Conservation (phyloP, 2,888 invertebrate genomes). For the Agonopterix subpropinquella region DNA sequence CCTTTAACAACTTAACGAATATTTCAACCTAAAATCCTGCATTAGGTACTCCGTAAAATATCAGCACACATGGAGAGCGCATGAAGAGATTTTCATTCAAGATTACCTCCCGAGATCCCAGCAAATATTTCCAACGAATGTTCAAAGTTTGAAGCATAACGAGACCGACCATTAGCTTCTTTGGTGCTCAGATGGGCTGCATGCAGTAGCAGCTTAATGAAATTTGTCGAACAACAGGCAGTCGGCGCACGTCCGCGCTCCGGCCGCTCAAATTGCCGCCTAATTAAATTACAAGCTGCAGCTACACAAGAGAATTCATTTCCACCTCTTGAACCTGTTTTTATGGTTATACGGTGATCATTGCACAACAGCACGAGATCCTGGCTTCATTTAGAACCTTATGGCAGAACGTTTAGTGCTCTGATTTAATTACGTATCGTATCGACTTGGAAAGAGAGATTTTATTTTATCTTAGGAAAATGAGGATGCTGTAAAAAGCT, state of each 20-base stretch:
- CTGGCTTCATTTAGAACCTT: no score
- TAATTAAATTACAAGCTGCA: conserved; percentile 59
- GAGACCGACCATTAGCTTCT: conserved; percentile 9
- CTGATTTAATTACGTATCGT: no score
- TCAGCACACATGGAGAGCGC: no score
- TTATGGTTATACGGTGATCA: conserved; percentile 6
- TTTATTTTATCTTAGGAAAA: no score
- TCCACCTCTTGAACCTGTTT: conserved; percentile 29
- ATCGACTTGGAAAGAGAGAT: no score
- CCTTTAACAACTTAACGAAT: no score
- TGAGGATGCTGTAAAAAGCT: no score
- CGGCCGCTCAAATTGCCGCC: conserved; percentile 53
- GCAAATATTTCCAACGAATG: neutral
- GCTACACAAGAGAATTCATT: conserved; percentile 31
- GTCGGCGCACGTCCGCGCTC: conserved; percentile 59
- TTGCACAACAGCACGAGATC: neutral
- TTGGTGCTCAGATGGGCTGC: conserved; percentile 14
- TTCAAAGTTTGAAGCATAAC: conserved; percentile 1
- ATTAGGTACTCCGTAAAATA: no score
- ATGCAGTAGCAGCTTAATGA: conserved; percentile 52
- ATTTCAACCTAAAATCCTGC: no score
- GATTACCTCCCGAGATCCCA: no score
- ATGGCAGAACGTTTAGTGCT: no score
- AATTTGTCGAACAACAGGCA: conserved; percentile 52
- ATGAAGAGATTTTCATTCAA: no score